Evolutionary conservation across 1,140 invertebrate genomes (phyloP), one percentile per base, ranked within the genome.

Genomic region (Mizuhopecten yessoensis): DNA sequence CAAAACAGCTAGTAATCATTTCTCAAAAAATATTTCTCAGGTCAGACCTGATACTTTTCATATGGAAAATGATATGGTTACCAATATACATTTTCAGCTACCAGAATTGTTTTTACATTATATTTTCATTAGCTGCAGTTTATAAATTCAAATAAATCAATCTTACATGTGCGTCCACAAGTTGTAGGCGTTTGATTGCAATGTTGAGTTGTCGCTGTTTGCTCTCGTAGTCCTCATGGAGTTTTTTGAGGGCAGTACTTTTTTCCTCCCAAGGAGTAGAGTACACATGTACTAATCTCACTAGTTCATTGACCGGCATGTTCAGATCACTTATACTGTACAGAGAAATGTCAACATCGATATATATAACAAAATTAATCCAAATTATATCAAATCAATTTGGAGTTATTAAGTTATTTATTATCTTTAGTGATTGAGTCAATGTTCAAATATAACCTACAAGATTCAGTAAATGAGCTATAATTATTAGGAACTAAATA

Each of bases 261-360:
- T 96, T 97, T 87, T 96, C 96, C 90, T 96, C 96, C 96, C 96
- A 97, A 0, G 96, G 95, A 29, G 95, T 95, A 13, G 96, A 96
- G 92, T 96, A 97, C 5, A 96, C 93, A 45, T 95, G 93, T 11
- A 97, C 96, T 34, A 97, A 88, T 57, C 96, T 92, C 0, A 96
- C 94, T 33, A 97, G 89, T 90, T 97, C 96, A 92, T 95, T 95
- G 29, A 96, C 92, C 34, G 96, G 96, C 93, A 94, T 95, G 86
- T 96, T 94, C 34, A 96, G 88, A 88, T 96, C 96, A 94, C 95
- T 96, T 1, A 96, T 92, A 94, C 96, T 96, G 91, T 34, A 91
- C 89, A 86, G n/a, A 89, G 57, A 34, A 87, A 86, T 34, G 42
- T 15, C 2, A n/a, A 15, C 10, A 36, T 36, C n/a, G 9, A 36